Evolutionary conservation across 2,113 vertebrate species (phyloP).

Genomic region (Herpetotheres cachinnans): DNA sequence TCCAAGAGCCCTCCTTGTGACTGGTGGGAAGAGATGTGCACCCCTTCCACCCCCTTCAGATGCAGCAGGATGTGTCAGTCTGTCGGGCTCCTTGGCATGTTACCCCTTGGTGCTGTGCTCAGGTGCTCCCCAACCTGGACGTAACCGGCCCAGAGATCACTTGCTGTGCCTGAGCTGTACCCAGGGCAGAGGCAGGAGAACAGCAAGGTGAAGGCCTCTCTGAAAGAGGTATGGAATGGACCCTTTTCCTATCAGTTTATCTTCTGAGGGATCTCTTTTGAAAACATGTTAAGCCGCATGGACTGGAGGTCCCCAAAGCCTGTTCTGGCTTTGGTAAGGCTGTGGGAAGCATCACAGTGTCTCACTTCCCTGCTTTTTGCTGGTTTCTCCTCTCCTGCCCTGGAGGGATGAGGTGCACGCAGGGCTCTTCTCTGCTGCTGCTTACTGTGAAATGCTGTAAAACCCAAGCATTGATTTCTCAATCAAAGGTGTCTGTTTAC

Average conservation of each 20-base stretch:
- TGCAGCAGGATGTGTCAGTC: fast-evolving
- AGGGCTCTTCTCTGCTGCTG: not conserved
- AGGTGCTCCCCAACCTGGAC: not conserved
- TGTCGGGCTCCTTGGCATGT: not conserved
- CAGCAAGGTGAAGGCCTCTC: not conserved
- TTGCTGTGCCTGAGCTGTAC: not conserved
- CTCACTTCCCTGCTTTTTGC: not conserved
- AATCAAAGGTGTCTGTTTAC: conserved; percentile 8
- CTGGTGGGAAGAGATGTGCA: not conserved
- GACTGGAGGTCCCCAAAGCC: not conserved
- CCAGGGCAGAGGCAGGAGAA: not conserved
- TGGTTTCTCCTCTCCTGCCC: not conserved
- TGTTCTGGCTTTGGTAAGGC: not conserved
- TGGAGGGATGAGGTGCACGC: not conserved
- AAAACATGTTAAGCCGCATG: not conserved
- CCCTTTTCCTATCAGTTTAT: not conserved
- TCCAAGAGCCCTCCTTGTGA: fast-evolving
- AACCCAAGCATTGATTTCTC: conserved; percentile 29
- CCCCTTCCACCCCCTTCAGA: not conserved
- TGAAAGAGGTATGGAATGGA: not conserved
- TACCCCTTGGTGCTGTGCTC: not conserved
- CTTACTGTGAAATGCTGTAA: conserved; percentile 13
- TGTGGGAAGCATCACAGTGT: not conserved
- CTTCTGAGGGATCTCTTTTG: not conserved
- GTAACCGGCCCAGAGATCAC: not conserved